A percentile compares a stretch with the other conserved stretches of the same genome.
These are phyloP conservation scores for Drosophila siamana DNA, from an alignment of 2,888 invertebrate species.

Conservation along the genomic window DNA sequence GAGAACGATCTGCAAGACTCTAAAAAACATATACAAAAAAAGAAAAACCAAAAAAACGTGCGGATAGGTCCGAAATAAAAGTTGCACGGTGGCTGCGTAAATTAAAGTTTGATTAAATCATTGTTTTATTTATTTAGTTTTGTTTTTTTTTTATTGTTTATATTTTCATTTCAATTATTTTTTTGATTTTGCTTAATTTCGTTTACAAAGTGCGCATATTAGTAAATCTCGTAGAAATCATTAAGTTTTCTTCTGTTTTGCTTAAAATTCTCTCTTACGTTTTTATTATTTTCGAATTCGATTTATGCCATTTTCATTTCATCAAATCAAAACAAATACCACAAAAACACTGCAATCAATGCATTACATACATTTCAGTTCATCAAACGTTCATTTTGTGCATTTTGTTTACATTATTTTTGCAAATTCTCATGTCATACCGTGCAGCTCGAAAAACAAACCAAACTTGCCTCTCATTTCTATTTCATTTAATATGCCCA, in stretches of 20 bases:
- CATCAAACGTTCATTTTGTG: conserved; percentile 49
- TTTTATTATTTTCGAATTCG: conserved; percentile 74
- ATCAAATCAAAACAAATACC: conserved; percentile 18
- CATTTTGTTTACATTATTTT: conserved; percentile 46
- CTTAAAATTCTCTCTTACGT: conserved; percentile 56
- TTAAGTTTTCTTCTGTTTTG: conserved; percentile 39
- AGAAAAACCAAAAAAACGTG: conserved; percentile 46
- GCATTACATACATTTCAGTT: conserved; percentile 19
- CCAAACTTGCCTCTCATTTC: conserved; percentile 15
- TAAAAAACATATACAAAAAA: background rate
- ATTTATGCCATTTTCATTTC: conserved; percentile 59
- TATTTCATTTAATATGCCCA: conserved; percentile 23
- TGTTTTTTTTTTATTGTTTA: conserved; percentile 21
- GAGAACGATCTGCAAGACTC: conserved; percentile 31
- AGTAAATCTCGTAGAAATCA: conserved; percentile 24
- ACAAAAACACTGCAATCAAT: conserved; percentile 42
- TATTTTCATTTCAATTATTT: conserved; percentile 27
- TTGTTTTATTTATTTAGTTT: conserved; percentile 24
- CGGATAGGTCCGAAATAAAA: conserved; percentile 69
- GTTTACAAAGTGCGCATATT: conserved; percentile 49
- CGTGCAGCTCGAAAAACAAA: conserved; percentile 14
- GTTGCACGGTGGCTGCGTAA: conserved; percentile 84
- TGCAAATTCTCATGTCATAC: conserved; percentile 31
- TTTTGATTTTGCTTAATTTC: conserved; percentile 45
- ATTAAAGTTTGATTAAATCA: conserved; percentile 32